Evolutionary conservation across 2,888 invertebrate genomes (phyloP).

Genomic region (Eristalis pertinax): DNA sequence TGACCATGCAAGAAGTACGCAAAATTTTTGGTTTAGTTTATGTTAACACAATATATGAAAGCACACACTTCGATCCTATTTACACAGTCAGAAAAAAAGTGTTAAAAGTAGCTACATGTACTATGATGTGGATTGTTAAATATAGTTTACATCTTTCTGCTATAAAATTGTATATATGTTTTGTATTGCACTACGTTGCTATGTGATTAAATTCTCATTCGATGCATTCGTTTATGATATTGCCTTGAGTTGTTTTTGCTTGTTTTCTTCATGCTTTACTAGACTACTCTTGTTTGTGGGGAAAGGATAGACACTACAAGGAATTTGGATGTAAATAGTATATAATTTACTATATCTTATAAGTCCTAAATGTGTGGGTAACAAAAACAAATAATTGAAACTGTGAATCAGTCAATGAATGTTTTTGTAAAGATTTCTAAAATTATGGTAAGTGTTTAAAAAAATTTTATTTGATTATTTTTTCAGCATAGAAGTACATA

Average conservation of each 20-base stretch:
- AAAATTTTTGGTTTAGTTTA: not conserved
- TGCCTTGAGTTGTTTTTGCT: slow-evolving; percentile 15
- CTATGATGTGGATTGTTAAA: not conserved
- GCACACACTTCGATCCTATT: slow-evolving; percentile 35
- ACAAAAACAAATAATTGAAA: not conserved
- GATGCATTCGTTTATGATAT: slow-evolving; percentile 45
- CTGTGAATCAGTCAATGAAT: not conserved
- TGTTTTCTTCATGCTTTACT: not conserved
- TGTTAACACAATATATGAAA: not conserved
- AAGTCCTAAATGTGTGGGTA: not conserved
- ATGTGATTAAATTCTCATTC: slow-evolving; percentile 55
- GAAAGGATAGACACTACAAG: slow-evolving; percentile 10
- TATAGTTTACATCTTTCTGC: not conserved
- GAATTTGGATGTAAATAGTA: slow-evolving; percentile 35
- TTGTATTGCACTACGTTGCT: not conserved
- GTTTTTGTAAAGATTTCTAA: not conserved
- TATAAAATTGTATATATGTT: not conserved
- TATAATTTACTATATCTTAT: not conserved
- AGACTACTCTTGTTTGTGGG: not conserved
- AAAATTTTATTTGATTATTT: no score
- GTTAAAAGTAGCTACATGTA: not conserved
- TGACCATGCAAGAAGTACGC: slow-evolving; percentile 34
- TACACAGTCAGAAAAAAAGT: slow-evolving; percentile 25
- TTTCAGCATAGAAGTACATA: no score
- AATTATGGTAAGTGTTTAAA: no score